Base-by-base conservation (phyloP, 1,140 invertebrate species). In the Drosophila willistoni region DNA sequence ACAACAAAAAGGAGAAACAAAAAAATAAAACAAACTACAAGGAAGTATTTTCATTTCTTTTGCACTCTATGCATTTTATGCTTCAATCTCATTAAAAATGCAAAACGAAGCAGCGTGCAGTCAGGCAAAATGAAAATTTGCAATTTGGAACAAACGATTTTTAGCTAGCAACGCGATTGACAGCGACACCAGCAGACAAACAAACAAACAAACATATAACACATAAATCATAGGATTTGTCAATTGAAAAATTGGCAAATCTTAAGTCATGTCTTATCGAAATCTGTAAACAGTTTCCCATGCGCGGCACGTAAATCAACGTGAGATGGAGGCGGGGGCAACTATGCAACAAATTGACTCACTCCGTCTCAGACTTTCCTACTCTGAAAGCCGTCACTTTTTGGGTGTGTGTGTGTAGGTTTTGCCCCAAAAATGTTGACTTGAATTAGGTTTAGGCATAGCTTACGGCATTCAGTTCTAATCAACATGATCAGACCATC, bases 91-190 rank as follows among this genome's bases (percentile, higher is more conserved):
- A 86, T 86, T 86, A 87, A 71, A 78, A 79, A 86, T 81, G 51
- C 79, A 82, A 69, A 55, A 61, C 25, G 44, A 19, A 62, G 68
- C 81, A 71, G 17, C 71, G 68, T 61, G 73, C 76, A 61, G 64
- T 10, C 44, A 44, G 42, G 62, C 64, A 68, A 77, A 83, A 79
- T 83, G 69, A 64, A 76, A 82, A 81, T 82, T 75, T 63, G 75
- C 83, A 79, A 87, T 86, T 83, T 79, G 75, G 79, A 72, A 56
- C 82, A 83, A 85, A 63, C 77, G 65, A 64, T 81, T 83, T 85
- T 85, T 85, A 12, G 81, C 42, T 68, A 72, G 64, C 62, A 56
- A 61, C 64, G 54, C 29, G 41, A 63, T 71, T 64, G 68, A 67
- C 29, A 7, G 29, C 29, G 29, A 29, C 29, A 29, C 29, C 29